Evolutionary conservation across 2,797 vertebrate genomes (phyloP).

Genomic region (Hemitrygon akajei): DNA sequence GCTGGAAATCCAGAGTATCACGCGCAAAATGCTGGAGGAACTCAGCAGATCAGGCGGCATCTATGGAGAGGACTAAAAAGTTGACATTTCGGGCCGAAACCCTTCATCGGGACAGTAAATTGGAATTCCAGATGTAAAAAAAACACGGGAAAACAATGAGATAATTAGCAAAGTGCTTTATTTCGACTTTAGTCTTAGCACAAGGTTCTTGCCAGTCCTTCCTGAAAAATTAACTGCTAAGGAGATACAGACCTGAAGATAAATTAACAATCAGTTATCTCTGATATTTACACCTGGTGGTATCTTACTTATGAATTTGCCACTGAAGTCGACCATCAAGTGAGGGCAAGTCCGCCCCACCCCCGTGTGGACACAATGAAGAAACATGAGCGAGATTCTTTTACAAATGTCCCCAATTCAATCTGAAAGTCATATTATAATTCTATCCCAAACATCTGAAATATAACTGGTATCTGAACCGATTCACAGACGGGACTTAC

Average conservation of each 20-base stretch:
- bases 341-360: fast-evolving
- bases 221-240: too few species aligned
- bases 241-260: not conserved
- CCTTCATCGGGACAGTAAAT: too few species aligned
- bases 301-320: not conserved
- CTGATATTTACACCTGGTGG: not conserved
- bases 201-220: not conserved
- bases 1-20: too few species aligned
- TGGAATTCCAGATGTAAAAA: not conserved
- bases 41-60: too few species aligned
- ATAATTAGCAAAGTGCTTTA: too few species aligned
- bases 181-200: not conserved
- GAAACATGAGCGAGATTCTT: not conserved
- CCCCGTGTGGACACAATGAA: not conserved
- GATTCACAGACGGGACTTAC: not conserved
- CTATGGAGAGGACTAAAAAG: too few species aligned
- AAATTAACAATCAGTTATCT: not conserved
- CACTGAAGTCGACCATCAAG: not conserved
- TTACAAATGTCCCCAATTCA: too few species aligned
- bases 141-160: not conserved
- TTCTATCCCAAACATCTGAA: not conserved
- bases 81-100: too few species aligned
- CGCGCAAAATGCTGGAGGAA: too few species aligned
- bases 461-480: not conserved
- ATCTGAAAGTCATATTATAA: not conserved